A percentile compares a stretch with the other conserved stretches of the same genome.
Evolutionary conservation across 2,888 invertebrate genomes (phyloP).

Genomic region (Cerceris ruficornis): DNA sequence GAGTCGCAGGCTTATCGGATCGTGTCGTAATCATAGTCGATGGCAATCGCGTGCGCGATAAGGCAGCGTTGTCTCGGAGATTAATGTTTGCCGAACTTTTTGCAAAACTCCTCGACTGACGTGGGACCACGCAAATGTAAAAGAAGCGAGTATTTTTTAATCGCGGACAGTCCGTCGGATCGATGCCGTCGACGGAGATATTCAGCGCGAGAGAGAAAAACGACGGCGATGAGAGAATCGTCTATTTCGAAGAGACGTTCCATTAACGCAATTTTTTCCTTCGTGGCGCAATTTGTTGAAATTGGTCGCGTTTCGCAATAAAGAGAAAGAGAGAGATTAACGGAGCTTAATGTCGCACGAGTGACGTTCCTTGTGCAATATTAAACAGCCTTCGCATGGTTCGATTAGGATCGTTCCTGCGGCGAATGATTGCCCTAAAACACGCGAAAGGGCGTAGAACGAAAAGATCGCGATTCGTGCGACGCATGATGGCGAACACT

Average conservation of each 20-base stretch:
- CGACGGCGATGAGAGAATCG: not conserved
- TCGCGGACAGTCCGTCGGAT: too few species aligned
- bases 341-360: conserved; percentile 41
- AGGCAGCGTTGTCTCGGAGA: too few species aligned
- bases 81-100: too few species aligned
- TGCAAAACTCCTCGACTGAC: too few species aligned
- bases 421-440: conserved; percentile 34
- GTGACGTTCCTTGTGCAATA: conserved; percentile 50
- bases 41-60: too few species aligned
- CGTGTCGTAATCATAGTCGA: too few species aligned
- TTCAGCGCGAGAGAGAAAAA: not conserved
- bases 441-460: conserved; percentile 51
- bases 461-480: conserved; percentile 43
- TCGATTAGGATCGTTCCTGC: conserved; percentile 51
- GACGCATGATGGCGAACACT: conserved; percentile 4
- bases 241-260: not conserved
- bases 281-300: conserved; percentile 51
- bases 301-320: conserved; percentile 22
- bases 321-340: conserved; percentile 34
- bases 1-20: too few species aligned
- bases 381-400: conserved; percentile 57
- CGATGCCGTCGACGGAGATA: too few species aligned
- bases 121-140: too few species aligned
- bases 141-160: too few species aligned
- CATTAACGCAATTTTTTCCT: conserved; percentile 17